Conservation (phyloP, 2,797 vertebrate genomes). For the Phalloptychus januarius region DNA sequence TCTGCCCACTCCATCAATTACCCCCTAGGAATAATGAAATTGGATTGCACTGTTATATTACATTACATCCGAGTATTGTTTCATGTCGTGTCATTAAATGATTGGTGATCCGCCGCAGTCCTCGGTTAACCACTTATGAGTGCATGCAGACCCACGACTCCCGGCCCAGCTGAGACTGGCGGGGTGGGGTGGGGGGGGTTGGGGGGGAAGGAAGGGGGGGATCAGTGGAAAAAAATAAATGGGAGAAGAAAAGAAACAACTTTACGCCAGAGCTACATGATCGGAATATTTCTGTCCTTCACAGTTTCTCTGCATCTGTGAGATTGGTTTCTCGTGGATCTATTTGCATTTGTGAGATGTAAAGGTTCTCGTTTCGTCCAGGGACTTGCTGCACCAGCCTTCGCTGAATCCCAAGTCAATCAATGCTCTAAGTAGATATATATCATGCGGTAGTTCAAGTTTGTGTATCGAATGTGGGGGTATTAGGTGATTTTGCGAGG, state of each 20-base stretch:
- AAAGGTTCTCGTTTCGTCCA: conserved; percentile 54
- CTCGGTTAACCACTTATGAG: conserved; percentile 52
- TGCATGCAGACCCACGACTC: conserved; percentile 36
- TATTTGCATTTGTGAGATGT: conserved; percentile 60
- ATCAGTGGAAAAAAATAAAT: conserved; percentile 24
- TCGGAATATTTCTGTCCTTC: conserved; percentile 61
- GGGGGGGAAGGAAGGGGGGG: no score
- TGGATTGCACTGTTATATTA: conserved; percentile 46
- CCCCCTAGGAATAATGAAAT: conserved; percentile 51
- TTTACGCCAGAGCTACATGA: conserved; percentile 61
- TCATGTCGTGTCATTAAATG: conserved; percentile 52
- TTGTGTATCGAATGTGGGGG: conserved; percentile 21
- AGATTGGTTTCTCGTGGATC: conserved; percentile 48
- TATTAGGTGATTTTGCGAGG: conserved; percentile 29
- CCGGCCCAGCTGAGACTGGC: conserved; percentile 27
- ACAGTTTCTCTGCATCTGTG: conserved; percentile 48
- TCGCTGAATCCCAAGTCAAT: conserved; percentile 47
- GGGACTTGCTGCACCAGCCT: conserved; percentile 19
- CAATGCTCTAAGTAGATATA: conserved; percentile 21
- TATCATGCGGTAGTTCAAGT: conserved; percentile 31
- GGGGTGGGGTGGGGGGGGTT: neutral
- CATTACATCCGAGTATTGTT: conserved; percentile 44
- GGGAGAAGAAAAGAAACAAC: conserved; percentile 45
- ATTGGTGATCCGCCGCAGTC: conserved; percentile 48
- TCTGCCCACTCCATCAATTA: conserved; percentile 45